Evolutionary conservation across 1,140 invertebrate species (phyloP).

Genomic region (Tenebrio molitor): DNA sequence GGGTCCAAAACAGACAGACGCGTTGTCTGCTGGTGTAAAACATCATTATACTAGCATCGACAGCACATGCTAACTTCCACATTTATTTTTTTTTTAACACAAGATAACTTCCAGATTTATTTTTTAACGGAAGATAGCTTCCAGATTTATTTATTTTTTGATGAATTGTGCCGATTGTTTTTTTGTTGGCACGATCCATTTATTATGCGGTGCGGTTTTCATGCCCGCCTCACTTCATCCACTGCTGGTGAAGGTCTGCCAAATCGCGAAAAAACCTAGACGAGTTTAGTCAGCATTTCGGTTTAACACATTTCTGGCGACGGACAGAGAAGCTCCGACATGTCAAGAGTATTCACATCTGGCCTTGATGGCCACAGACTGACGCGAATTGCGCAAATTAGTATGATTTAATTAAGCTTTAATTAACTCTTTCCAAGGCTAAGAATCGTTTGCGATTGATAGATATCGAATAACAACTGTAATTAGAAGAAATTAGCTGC

Average conservation of each 20-base stretch:
- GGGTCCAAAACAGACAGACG: slow-evolving; percentile 5
- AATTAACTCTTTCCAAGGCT: slow-evolving; percentile 18
- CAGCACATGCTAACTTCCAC: no score
- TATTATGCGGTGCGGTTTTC: slow-evolving; percentile 21
- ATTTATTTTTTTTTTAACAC: no score
- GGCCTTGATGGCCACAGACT: slow-evolving; percentile 6
- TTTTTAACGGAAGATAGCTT: no score
- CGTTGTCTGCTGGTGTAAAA: not conserved
- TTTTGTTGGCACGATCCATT: not conserved
- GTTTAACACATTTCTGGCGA: slow-evolving; percentile 20
- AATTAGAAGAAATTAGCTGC: no score
- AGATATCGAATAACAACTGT: no score
- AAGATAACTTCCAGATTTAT: no score
- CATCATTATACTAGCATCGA: no score
- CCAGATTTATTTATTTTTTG: no score
- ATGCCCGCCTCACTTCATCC: not conserved
- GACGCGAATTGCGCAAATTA: not conserved
- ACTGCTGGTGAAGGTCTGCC: slow-evolving; percentile 15
- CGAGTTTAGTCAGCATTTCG: slow-evolving; percentile 31
- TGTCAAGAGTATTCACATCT: not conserved
- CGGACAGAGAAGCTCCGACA: not conserved
- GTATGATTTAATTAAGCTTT: slow-evolving; percentile 7
- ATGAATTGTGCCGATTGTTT: not conserved
- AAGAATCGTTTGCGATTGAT: not conserved
- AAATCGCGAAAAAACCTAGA: slow-evolving; percentile 31